Evolutionary conservation across 2,113 vertebrate species (phyloP), one percentile per base, ranked within the genome.

Genomic region (Trinectes maculatus): DNA sequence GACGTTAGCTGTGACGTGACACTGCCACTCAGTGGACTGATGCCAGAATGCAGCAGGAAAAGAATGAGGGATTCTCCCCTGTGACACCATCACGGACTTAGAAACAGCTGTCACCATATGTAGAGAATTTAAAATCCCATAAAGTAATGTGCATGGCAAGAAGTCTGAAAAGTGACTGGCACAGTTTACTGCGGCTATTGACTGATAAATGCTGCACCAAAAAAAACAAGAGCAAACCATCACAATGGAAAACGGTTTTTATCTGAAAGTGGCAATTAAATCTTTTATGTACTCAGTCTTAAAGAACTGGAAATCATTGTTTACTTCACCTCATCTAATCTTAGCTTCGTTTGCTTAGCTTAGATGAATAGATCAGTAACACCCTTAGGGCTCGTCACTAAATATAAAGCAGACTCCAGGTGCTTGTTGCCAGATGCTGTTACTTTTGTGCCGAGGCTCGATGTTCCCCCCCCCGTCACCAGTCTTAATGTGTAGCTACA

Each of bases 21-120:
- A 88, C 87, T 91, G 87, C 91, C 90, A 47, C 91, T 89, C 69
- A 82, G 90, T 91, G 91, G 89, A 70, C 43, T 26, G 46, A 51
- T 3, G 43, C 13, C 69, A 85, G 80, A 90, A 72, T 89, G 85
- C 86, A 91, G 22, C 46, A 25, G 31, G 13, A 51, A 66, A 1
- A 26, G 6, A 13, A 10, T 1, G 19, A 66, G 11, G 29, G 13
- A 0, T 34, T 42, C 8, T 74, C 49, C 28, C 25, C 49, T 19
- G 16, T 62, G 28, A 36, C 62, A 43, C 22, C 10, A 46, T 58
- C 24, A 33, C 39, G 58, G 48, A 47, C 21, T 1, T 24, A n/a
- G 8, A 59, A 75, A 53, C 62, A 66, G 53, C 74, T 69, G 57
- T 66, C 66, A 53, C 26, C 15, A 25, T 49, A 47, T 59, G 22